Evolutionary conservation across 2,113 vertebrate species (phyloP).

Genomic region (Rhynchopsitta pachyrhyncha): DNA sequence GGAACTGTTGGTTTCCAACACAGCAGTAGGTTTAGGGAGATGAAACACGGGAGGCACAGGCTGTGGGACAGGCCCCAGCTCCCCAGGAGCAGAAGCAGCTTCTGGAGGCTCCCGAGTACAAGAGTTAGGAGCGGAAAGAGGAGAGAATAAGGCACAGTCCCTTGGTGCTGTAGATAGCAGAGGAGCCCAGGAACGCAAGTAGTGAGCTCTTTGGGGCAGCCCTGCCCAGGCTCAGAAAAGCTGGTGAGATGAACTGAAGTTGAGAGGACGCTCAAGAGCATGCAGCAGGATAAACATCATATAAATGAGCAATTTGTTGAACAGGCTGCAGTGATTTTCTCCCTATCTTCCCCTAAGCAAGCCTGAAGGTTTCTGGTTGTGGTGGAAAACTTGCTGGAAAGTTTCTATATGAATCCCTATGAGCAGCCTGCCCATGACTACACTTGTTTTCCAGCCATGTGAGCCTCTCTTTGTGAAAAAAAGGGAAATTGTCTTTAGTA

Average conservation of each 20-base stretch:
- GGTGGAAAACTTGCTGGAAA: background rate
- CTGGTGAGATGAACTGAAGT: background rate
- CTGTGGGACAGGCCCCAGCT: background rate
- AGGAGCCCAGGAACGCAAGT: background rate
- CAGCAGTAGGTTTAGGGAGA: background rate
- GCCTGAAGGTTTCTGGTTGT: background rate
- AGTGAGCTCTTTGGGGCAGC: background rate
- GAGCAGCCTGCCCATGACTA: background rate
- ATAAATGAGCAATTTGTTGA: background rate
- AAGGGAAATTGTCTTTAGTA: background rate
- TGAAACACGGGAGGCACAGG: background rate
- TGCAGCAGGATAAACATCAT: rapidly evolving
- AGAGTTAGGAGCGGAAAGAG: background rate
- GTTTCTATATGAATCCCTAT: background rate
- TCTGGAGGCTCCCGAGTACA: background rate
- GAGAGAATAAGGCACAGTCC: background rate
- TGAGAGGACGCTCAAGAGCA: background rate
- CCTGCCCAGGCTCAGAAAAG: background rate
- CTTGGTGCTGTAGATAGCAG: background rate
- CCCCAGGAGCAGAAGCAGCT: background rate
- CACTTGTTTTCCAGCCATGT: background rate
- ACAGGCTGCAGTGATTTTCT: background rate
- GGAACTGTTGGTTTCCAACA: background rate
- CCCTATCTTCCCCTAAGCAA: background rate
- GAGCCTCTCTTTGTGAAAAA: background rate